Percentiles rank a stretch among this genome's conserved stretches.
Conservation (phyloP, 2,113 vertebrate genomes). For the Himantopus leucocephalus region DNA sequence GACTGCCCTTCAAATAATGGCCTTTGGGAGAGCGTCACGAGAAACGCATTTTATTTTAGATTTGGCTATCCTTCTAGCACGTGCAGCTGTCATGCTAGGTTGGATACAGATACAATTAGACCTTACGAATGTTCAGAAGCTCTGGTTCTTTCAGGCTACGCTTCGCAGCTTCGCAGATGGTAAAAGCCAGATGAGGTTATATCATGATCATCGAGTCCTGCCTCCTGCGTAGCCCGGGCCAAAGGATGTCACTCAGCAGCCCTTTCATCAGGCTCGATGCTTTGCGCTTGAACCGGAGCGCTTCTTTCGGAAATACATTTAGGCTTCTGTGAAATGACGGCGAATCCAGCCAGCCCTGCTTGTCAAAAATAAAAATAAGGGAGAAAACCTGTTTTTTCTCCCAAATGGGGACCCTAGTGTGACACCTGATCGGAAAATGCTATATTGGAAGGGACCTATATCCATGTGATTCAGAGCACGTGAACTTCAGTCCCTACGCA, state of each 20-base stretch:
- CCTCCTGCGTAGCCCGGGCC: not conserved
- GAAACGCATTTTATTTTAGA: not conserved
- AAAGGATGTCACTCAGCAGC: not conserved
- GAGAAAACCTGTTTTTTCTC: not conserved
- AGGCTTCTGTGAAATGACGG: not conserved
- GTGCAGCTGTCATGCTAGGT: not conserved
- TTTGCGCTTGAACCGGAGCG: not conserved
- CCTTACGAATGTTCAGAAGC: not conserved
- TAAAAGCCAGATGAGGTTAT: slow-evolving; percentile 18
- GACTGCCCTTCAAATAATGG: not conserved
- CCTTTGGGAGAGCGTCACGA: not conserved
- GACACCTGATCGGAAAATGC: not conserved
- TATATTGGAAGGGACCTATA: fast-evolving
- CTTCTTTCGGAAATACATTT: not conserved
- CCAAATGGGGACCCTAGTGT: not conserved
- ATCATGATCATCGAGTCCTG: not conserved
- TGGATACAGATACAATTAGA: not conserved
- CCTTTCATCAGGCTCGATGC: not conserved
- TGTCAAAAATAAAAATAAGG: not conserved
- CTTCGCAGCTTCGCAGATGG: not conserved
- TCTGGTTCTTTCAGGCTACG: not conserved
- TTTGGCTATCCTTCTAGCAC: not conserved
- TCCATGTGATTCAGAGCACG: not conserved
- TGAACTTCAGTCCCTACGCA: not conserved
- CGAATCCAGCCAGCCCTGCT: not conserved